Evolutionary conservation across 2,888 invertebrate species (phyloP).

Genomic region (Macrophya annulata): DNA sequence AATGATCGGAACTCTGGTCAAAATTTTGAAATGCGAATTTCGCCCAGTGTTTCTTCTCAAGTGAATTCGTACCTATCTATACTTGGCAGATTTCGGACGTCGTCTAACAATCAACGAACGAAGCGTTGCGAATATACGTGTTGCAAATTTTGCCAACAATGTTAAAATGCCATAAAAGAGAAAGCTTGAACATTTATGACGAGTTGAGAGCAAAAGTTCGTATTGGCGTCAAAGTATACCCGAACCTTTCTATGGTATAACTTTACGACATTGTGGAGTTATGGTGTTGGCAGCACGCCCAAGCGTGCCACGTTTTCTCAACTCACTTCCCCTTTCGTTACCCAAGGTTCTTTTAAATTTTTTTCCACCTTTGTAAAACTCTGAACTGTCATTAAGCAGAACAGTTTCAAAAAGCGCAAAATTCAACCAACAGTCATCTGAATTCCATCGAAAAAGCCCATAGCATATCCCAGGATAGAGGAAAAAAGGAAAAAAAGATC

Average conservation of each 20-base stretch:
- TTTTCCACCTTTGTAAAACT: background rate
- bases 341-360: background rate
- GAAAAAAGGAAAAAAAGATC: background rate
- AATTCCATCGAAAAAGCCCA: background rate
- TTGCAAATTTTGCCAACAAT: slow-evolving; percentile 49
- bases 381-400: background rate
- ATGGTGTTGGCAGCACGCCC: slow-evolving; percentile 52
- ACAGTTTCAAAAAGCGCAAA: background rate
- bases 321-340: slow-evolving; percentile 22
- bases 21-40: background rate
- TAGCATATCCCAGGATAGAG: background rate
- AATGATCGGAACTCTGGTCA: background rate
- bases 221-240: slow-evolving; percentile 18
- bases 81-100: background rate
- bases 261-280: slow-evolving; percentile 50
- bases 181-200: slow-evolving; percentile 48
- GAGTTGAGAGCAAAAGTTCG: slow-evolving; percentile 41
- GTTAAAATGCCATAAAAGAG: slow-evolving; percentile 45
- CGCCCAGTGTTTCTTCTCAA: background rate
- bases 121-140: slow-evolving; percentile 40
- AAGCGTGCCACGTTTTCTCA: slow-evolving; percentile 51
- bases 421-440: background rate
- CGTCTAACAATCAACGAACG: background rate
- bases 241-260: slow-evolving; percentile 38
- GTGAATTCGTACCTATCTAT: background rate